Evolutionary conservation across 2,888 invertebrate species (phyloP).

Genomic region (Temnothorax unifasciatus): DNA sequence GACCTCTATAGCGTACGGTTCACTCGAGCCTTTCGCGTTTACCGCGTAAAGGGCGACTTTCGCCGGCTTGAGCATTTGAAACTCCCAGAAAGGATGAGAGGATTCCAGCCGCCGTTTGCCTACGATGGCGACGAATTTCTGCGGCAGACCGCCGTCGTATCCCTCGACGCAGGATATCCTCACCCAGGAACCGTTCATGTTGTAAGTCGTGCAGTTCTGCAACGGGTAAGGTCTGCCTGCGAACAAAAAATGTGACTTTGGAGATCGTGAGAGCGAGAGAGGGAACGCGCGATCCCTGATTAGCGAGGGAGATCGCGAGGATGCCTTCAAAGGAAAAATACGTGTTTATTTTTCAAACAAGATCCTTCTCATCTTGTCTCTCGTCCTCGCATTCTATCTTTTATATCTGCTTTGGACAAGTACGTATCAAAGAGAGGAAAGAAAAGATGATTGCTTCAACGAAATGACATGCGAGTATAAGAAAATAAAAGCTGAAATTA

Average conservation of each 20-base stretch:
- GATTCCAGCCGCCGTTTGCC: constrained; percentile 82
- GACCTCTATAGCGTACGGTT: constrained; percentile 93
- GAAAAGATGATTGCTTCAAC: background rate
- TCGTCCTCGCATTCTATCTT: background rate
- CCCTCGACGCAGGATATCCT: constrained; percentile 96
- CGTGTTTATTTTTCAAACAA: constrained; percentile 29
- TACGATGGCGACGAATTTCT: constrained; percentile 90
- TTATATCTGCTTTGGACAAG: background rate
- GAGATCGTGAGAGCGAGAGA: constrained; percentile 8
- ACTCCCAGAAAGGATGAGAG: constrained; percentile 82
- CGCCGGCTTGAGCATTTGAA: constrained; percentile 84
- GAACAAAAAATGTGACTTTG: constrained; percentile 74
- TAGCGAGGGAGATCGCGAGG: background rate
- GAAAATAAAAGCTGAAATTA: background rate
- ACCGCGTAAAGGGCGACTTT: constrained; percentile 93
- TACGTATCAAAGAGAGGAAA: constrained; percentile 5
- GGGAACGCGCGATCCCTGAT: background rate
- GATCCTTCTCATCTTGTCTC: background rate
- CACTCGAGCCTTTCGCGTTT: constrained; percentile 95
- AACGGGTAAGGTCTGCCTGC: constrained; percentile 95
- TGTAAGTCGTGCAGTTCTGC: constrained; percentile 95
- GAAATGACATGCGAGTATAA: background rate
- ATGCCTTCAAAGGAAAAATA: constrained; percentile 28
- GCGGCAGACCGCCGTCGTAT: constrained; percentile 95
- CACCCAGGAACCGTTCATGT: constrained; percentile 94